Evolutionary conservation across 2,797 vertebrate genomes (phyloP), one percentile per base, ranked within the genome.

Genomic region (Acanthurus leucopareius): DNA sequence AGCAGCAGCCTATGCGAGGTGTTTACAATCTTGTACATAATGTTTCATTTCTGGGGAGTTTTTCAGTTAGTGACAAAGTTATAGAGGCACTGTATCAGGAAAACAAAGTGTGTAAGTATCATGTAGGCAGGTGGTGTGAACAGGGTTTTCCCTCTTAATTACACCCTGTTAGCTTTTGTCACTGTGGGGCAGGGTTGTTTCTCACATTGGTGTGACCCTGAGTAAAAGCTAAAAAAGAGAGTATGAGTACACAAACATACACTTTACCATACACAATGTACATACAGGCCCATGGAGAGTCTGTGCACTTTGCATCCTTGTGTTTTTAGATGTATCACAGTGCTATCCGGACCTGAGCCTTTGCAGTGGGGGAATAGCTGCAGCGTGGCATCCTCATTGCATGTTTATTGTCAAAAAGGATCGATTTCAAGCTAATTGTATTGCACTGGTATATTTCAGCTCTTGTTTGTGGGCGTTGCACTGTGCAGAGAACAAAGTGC

Each of bases 361-460:
- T 53, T 76, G 75, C 74, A 79, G 79, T 75, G 60, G 65, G 32
- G n/a, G 60, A 67, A 73, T 8, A 68, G 16, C 71, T 80, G 68
- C 74, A 68, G 73, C 52, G 15, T 49, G 58, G 25, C 52, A 67
- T 79, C 67, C 53, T 16, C 56, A 32, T 44, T 56, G 17, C 19
- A n/a, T 42, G 25, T 17, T 22, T 16, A 40, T 44, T 58, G 60
- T 65, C 44, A 57, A 47, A 67, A 56, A 57, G 32, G 25, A 35
- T 58, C 0, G 7, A 73, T 76, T 75, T 51, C 20, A 56, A 4
- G 20, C 19, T 8, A 22, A n/a, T 28, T 48, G 4, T 35, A 28
- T 56, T 65, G 5, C 53, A 35, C 19, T 38, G 3, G 14, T 25
- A 62, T 49, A 7, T 45, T 77, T 85, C 6, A 51, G 52, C 32